Conservation (phyloP, 1,140 invertebrate species). For the Telenomus remus region DNA sequence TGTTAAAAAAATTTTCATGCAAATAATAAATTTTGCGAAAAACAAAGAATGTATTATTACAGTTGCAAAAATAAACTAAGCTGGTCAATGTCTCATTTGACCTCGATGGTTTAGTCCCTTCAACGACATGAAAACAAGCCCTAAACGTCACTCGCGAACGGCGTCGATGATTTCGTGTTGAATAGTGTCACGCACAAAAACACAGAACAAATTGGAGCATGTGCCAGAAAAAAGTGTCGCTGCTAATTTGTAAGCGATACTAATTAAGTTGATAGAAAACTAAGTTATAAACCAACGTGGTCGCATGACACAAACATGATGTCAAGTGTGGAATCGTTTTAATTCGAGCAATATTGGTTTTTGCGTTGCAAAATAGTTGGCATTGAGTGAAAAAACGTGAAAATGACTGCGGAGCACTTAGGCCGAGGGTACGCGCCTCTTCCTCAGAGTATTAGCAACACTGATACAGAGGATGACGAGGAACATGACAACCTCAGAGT, state of each 20-base stretch:
- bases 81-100: too few species aligned
- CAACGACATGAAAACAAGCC: background rate
- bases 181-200: constrained; percentile 21
- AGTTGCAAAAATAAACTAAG: too few species aligned
- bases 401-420: constrained; percentile 58
- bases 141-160: background rate
- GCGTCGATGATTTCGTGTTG: constrained; percentile 3
- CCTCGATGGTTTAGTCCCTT: too few species aligned
- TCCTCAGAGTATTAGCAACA: constrained; percentile 83
- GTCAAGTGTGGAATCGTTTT: background rate
- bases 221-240: constrained; percentile 18
- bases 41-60: too few species aligned
- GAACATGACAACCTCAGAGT: constrained; percentile 44
- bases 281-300: background rate
- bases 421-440: constrained; percentile 79
- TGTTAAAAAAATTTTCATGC: too few species aligned
- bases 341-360: background rate
- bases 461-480: constrained; percentile 83
- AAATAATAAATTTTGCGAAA: too few species aligned
- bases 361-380: constrained; percentile 17
- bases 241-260: constrained; percentile 4
- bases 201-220: constrained; percentile 28
- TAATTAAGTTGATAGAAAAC: constrained; percentile 10
- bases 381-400: background rate
- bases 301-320: background rate